Percentiles rank a stretch among this genome's conserved stretches.
phyloP scores from a whole-genome alignment of 2,888 invertebrate species.

The Nephrotoma guestfalica region DNA sequence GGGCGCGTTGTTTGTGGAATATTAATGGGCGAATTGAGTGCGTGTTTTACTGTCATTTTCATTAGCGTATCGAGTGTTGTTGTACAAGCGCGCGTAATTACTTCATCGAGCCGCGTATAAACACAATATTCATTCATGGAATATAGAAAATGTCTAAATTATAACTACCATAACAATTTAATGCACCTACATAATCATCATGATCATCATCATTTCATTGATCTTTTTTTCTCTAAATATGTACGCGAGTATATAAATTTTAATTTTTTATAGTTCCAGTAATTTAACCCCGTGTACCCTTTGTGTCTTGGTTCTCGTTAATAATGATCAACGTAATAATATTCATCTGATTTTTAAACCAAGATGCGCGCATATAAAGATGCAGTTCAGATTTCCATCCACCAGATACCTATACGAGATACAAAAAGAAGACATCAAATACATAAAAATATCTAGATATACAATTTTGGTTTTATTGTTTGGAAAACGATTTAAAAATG shows the following conservation, averaged over 20 bases:
- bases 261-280: not conserved
- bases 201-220: not conserved
- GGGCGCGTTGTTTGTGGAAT: not conserved
- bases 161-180: not conserved
- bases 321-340: not conserved
- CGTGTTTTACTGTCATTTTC: too few relatives aligned
- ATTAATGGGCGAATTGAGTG: not conserved
- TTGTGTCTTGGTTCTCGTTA: not conserved
- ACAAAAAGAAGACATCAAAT: not conserved
- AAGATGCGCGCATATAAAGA: not conserved
- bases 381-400: not conserved
- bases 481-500: not conserved
- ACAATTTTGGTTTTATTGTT: not conserved
- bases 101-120: not conserved
- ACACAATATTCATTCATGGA: not conserved
- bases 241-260: not conserved
- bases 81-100: not conserved
- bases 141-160: not conserved
- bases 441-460: not conserved
- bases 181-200: not conserved
- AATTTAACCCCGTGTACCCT: not conserved
- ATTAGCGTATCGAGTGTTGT: not conserved
- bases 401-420: not conserved
- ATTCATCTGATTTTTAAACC: not conserved
- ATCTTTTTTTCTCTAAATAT: not conserved